Evolutionary conservation across 2,797 vertebrate genomes (phyloP).

Genomic region (Sardinella longiceps): DNA sequence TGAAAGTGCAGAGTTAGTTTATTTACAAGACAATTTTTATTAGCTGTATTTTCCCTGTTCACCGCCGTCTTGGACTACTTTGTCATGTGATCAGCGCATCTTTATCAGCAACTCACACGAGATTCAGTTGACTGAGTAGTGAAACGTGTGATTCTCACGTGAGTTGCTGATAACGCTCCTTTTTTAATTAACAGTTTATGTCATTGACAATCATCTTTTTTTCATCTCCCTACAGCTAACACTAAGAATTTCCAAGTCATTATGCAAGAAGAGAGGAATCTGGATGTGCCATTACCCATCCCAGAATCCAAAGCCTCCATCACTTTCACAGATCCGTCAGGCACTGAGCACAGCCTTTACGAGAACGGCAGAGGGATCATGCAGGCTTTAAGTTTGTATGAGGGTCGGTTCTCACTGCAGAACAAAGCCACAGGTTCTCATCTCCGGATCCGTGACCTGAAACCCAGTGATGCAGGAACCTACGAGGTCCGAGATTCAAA

Average conservation of each 20-base stretch:
- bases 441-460: background rate
- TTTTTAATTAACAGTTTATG: too few relatives aligned
- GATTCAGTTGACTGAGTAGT: too few relatives aligned
- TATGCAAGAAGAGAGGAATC: background rate
- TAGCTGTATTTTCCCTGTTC: too few relatives aligned
- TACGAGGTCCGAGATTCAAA: background rate
- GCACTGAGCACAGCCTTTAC: background rate
- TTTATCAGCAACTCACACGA: too few relatives aligned
- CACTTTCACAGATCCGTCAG: background rate
- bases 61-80: too few relatives aligned
- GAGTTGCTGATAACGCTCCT: too few relatives aligned
- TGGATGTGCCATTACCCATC: background rate
- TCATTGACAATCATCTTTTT: too few relatives aligned
- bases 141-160: too few relatives aligned
- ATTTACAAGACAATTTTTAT: too few relatives aligned
- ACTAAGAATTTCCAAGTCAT: background rate
- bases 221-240: background rate
- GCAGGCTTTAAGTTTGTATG: background rate
- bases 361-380: background rate
- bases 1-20: too few relatives aligned
- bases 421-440: background rate
- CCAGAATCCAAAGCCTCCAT: background rate
- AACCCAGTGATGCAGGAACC: background rate
- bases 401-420: background rate
- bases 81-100: too few relatives aligned